Percentiles rank a stretch among this genome's conserved stretches.
These are phyloP conservation scores for Formica exsecta DNA, from an alignment of 1,140 invertebrate genomes.

Conservation along the genomic window DNA sequence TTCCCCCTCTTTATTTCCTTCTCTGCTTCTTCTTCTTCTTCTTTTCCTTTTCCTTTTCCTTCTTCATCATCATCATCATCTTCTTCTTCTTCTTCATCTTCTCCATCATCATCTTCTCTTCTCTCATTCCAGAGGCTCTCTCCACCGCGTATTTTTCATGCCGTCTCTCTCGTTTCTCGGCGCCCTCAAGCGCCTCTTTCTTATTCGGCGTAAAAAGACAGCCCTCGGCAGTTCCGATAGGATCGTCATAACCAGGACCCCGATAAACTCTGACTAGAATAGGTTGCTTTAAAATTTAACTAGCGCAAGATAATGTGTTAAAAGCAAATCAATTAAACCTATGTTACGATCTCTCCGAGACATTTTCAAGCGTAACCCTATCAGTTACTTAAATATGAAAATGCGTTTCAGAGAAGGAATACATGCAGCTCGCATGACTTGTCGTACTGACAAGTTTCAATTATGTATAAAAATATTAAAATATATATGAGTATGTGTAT, in stretches of 20 bases:
- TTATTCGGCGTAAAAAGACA: constrained; percentile 80
- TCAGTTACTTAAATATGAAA: not conserved
- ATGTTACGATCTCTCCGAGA: not conserved
- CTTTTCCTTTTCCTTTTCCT: constrained; percentile 48
- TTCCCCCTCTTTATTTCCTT: constrained; percentile 52
- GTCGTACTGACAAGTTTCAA: not conserved
- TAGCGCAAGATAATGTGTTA: not conserved
- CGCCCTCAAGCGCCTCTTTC: constrained; percentile 74
- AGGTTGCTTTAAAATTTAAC: constrained; percentile 26
- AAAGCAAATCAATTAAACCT: not conserved
- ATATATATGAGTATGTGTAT: not conserved
- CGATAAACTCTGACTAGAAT: not conserved
- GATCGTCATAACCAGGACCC: constrained; percentile 67
- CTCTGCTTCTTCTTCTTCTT: constrained; percentile 50
- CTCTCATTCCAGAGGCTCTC: constrained; percentile 40
- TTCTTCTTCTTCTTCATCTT: constrained; percentile 40
- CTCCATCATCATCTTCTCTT: constrained; percentile 48
- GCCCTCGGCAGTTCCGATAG: constrained; percentile 71
- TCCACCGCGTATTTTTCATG: constrained; percentile 67
- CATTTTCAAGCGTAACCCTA: too few species aligned
- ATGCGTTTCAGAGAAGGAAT: not conserved
- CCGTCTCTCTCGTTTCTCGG: constrained; percentile 57
- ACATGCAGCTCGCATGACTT: not conserved
- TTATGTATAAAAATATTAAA: not conserved
- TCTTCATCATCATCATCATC: constrained; percentile 6